Evolutionary conservation across 1,140 invertebrate genomes (phyloP).

Genomic region (Formica selysi): DNA sequence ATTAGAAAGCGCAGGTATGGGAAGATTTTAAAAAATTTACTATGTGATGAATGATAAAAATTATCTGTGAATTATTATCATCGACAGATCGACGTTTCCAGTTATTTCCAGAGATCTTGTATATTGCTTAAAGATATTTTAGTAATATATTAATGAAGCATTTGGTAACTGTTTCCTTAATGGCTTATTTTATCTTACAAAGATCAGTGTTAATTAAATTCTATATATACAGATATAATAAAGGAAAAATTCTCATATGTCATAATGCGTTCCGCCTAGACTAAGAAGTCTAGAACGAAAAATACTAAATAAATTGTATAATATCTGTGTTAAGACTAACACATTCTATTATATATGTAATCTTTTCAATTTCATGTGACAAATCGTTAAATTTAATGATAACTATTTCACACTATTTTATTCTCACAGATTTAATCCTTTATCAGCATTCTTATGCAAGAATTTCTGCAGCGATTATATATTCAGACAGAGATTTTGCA

Average conservation of each 20-base stretch:
- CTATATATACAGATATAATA: constrained; percentile 2
- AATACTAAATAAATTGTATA: background rate
- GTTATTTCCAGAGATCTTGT: constrained; percentile 4
- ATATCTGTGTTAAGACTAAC: background rate
- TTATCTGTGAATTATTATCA: constrained; percentile 16
- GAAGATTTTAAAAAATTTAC: background rate
- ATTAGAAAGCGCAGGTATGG: constrained; percentile 3
- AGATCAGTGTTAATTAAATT: constrained; percentile 46
- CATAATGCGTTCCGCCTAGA: background rate
- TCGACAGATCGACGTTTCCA: background rate
- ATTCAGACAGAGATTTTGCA: background rate
- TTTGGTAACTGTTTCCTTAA: constrained; percentile 12
- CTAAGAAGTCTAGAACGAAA: background rate
- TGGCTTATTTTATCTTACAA: background rate
- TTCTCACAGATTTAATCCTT: background rate
- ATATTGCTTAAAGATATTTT: constrained; percentile 4
- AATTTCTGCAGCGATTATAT: background rate
- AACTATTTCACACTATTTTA: background rate
- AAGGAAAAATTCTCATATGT: background rate
- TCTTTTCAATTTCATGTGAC: no score
- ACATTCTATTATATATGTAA: no score
- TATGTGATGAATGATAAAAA: constrained; percentile 17
- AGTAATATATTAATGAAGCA: constrained; percentile 24
- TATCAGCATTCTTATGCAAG: background rate
- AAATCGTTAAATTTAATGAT: background rate